A percentile compares a stretch with the other conserved stretches of the same genome.
These are phyloP conservation scores for Magallana gigas DNA, from an alignment of 1,140 invertebrate species.

Conservation along the genomic window DNA sequence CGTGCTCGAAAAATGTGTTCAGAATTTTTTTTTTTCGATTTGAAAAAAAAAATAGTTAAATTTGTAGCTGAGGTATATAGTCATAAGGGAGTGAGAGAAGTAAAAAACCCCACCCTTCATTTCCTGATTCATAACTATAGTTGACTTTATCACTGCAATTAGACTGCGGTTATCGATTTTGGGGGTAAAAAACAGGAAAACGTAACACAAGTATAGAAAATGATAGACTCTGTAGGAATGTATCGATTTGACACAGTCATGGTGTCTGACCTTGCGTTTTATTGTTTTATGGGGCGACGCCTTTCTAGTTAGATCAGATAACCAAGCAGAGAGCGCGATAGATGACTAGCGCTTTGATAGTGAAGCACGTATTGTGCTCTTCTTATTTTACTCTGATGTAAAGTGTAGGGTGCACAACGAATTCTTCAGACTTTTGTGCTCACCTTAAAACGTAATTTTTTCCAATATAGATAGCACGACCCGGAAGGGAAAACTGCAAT, in stretches of 20 bases:
- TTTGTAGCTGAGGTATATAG: too few species aligned
- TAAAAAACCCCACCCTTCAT: too few species aligned
- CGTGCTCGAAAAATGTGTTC: not conserved
- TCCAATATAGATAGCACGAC: too few species aligned
- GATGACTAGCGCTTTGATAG: not conserved
- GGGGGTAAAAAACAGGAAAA: not conserved
- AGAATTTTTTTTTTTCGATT: not conserved
- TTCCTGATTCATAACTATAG: too few species aligned
- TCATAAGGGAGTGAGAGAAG: too few species aligned
- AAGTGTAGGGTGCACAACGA: too few species aligned
- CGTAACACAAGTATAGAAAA: not conserved
- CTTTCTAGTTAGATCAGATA: not conserved
- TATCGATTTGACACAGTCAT: slow-evolving; percentile 31
- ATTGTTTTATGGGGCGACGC: not conserved
- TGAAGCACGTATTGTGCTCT: not conserved
- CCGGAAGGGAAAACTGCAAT: too few species aligned
- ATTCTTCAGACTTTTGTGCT: too few species aligned
- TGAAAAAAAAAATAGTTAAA: too few species aligned
- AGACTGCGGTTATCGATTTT: slow-evolving; percentile 9
- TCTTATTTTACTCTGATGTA: too few species aligned
- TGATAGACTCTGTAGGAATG: slow-evolving; percentile 17
- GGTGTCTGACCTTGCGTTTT: not conserved
- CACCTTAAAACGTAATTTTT: too few species aligned
- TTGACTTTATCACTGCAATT: not conserved
- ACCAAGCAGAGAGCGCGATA: not conserved